A percentile compares a stretch with the other conserved stretches of the same genome.
Conservation (phyloP, 1,140 invertebrate genomes). For the Drosophila navojoa region DNA sequence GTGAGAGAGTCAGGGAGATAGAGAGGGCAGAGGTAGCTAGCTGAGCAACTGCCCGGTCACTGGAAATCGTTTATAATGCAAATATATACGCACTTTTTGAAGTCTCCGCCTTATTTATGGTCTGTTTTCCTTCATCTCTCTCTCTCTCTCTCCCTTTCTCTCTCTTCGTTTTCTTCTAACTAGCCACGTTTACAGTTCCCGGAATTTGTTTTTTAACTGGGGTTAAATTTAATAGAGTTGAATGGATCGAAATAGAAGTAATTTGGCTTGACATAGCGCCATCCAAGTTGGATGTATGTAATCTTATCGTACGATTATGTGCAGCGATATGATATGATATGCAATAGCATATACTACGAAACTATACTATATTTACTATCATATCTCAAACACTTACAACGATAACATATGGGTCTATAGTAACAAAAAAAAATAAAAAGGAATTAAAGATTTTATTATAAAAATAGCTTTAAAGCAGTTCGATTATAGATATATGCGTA, state of each 20-base stretch:
- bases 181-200: constrained; percentile 23
- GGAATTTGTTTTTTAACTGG: constrained; percentile 7
- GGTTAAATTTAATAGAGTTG: neutral
- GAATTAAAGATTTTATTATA: neutral
- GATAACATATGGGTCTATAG: constrained; percentile 4
- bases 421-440: neutral
- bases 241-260: neutral
- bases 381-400: constrained; percentile 20
- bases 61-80: constrained; percentile 69
- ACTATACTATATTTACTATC: constrained; percentile 11
- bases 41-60: constrained; percentile 41
- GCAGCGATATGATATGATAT: constrained; percentile 43
- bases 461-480: neutral
- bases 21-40: constrained; percentile 1
- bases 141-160: neutral
- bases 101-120: constrained; percentile 61
- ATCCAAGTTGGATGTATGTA: constrained; percentile 11
- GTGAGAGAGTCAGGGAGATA: constrained; percentile 23
- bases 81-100: constrained; percentile 73
- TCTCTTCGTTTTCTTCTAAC: neutral
- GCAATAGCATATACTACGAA: neutral
- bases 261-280: constrained; percentile 3
- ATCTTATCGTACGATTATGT: constrained; percentile 44
- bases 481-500: no score
- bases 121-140: constrained; percentile 27